These are phyloP conservation scores for Acrocyrtus sp. DNA, from an alignment of 2,888 invertebrate species.

Conservation along the genomic window DNA sequence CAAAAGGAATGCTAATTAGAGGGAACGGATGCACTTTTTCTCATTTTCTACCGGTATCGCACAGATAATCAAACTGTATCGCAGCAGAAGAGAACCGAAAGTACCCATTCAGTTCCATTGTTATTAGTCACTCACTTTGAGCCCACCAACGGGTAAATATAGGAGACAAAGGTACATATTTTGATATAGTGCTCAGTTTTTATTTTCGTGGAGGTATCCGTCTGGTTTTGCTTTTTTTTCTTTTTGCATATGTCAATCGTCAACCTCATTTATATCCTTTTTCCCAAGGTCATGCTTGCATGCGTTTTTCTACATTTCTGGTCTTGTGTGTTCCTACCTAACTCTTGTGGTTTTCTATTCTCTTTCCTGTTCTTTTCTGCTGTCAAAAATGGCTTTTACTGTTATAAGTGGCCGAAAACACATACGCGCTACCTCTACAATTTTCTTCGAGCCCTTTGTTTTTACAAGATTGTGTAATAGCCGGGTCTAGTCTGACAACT, in stretches of 20 bases:
- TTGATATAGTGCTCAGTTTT: not conserved
- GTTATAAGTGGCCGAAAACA: slow-evolving; percentile 21
- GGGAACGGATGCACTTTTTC: no score
- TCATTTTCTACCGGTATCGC: no score
- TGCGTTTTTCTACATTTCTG: slow-evolving; percentile 20
- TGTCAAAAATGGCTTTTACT: slow-evolving; percentile 20
- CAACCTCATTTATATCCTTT: slow-evolving; percentile 37
- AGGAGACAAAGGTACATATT: no score
- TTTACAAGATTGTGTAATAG: not conserved
- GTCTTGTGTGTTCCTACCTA: not conserved
- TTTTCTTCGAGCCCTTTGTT: not conserved
- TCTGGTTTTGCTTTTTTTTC: not conserved
- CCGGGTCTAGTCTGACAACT: not conserved
- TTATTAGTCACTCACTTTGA: no score
- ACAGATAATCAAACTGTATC: no score
- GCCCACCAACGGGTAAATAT: no score
- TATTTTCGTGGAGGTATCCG: not conserved
- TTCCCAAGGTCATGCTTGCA: slow-evolving; percentile 50
- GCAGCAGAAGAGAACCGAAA: no score
- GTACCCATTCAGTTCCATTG: no score
- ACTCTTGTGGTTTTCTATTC: slow-evolving; percentile 19
- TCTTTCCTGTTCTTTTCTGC: slow-evolving; percentile 17
- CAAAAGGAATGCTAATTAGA: no score
- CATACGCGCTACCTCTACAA: not conserved
- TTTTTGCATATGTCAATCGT: slow-evolving; percentile 27